Base-by-base conservation (phyloP, 1,140 invertebrate species). In the Oppia nitens region DNA sequence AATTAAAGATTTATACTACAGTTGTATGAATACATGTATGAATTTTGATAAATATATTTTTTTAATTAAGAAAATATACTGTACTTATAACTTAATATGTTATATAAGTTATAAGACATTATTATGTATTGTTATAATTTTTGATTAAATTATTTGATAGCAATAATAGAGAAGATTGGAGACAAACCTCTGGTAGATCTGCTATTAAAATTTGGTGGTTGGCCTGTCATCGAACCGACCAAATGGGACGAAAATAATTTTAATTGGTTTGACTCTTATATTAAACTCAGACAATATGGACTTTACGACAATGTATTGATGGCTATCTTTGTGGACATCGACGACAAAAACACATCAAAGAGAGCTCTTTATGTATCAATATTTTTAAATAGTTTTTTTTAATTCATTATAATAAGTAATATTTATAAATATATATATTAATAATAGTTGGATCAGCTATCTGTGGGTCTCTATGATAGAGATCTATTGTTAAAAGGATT, bases 241-340 rank as follows among this genome's bases (percentile, higher is more conserved):
- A 64, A 65, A 0, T 94, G 75, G 1, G 72, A 72, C 3, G 49
- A 65, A 32, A 23, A 26, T 12, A 56, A 64, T 27, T 89, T 85
- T 70, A 77, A 80, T 50, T 93, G 87, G 88, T 81, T 81, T 65
- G 76, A 87, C 60, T 81, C 81, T 11, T 81, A 91, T 3, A 89
- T 84, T 72, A 83, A 78, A 59, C 89, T 87, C 72, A 76, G 84
- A 24, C 73, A 74, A 53, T 71, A 77, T 2, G 91, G 90, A 2
- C 90, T 87, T 68, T 86, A 84, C 9, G 83, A 89, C 47, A 86
- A 92, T 70, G 91, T 93, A 67, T 82, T 93, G 66, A 77, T 95
- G n/a, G 87, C 92, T 66, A 87, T 94, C 64, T 87, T 84, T 40
- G 82, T 95, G 56, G 80, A 81, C 2, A 83, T 87, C 4, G 87